These are phyloP conservation scores for Amyelois transitella DNA, from an alignment of 1,140 invertebrate genomes.

Conservation along the genomic window DNA sequence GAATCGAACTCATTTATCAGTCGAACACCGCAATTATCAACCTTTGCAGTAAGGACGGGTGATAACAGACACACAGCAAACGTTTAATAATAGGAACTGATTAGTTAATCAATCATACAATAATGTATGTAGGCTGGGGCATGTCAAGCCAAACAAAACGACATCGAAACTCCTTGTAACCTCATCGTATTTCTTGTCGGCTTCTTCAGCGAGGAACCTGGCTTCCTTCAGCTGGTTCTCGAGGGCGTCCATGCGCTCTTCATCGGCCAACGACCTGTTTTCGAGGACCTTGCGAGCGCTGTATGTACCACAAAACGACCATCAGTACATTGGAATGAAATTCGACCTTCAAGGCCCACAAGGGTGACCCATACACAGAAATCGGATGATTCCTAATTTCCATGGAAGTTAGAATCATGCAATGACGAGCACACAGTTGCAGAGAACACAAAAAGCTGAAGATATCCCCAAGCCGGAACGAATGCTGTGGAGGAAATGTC, in stretches of 20 bases:
- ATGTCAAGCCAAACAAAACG: constrained; percentile 59
- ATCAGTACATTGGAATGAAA: constrained; percentile 30
- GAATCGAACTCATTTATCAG: background rate
- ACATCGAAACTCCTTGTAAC: constrained; percentile 72
- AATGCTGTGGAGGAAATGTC: constrained; percentile 38
- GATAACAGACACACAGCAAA: background rate
- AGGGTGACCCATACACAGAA: constrained; percentile 63
- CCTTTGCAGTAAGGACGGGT: background rate
- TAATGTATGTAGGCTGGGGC: background rate
- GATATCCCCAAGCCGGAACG: constrained; percentile 26
- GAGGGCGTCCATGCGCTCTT: constrained; percentile 99
- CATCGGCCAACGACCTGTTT: constrained; percentile 99
- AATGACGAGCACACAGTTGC: constrained; percentile 35
- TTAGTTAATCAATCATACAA: background rate
- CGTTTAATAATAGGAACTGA: background rate
- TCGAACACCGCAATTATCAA: background rate
- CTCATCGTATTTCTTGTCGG: constrained; percentile 99
- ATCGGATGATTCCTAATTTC: too few relatives aligned
- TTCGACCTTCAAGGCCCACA: constrained; percentile 23
- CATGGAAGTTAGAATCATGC: constrained; percentile 62
- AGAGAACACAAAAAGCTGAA: constrained; percentile 51
- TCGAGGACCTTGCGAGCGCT: constrained; percentile 99
- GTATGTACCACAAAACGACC: constrained; percentile 53
- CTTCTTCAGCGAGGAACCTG: constrained; percentile 99
- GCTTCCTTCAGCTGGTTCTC: constrained; percentile 99